Base-by-base conservation (phyloP, 2,113 vertebrate genomes). In the Eleginops maclovinus region DNA sequence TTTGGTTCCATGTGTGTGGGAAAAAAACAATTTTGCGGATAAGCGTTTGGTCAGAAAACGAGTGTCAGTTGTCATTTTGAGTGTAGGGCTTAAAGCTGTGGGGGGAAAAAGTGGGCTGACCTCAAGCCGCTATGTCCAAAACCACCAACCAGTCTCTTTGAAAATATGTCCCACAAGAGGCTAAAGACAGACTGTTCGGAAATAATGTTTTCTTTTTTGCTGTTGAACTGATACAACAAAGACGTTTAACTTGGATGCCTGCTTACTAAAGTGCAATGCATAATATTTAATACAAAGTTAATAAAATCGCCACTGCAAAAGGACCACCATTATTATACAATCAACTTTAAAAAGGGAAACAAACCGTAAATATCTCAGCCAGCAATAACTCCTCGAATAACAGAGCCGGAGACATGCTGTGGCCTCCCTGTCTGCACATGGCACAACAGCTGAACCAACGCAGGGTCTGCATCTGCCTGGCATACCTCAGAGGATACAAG, bases 361-460 rank as follows among this genome's bases (percentile, higher is more conserved):
- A 68, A 82, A 84, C 66, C 82, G 64, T 78, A 84, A 82, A 89
- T 75, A 56, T 59, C 41, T 87, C 44, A 1, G 36, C 61, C 60
- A 41, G 81, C 71, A 75, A 40, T 59, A 86, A 87, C 65, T 51
- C 59, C 71, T 85, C 60, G 68, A 68, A 64, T 85, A 87, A 89
- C 79, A 85, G 72, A 79, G 73, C 73, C n/a, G 6, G 55, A 89
- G 79, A 71, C 71, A 51, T 6, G 64, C 47, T 43, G 58, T 46
- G 53, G 43, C 72, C 74, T 80, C 76, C 63, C 71, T 9, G 81
- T 77, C 77, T 78, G 78, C 64, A 24, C 50, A 26, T 72, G 77
- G 50, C 49, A 44, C 61, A 74, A 83, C 89, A 89, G 87, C 87
- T 90, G 85, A 89, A 80, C 65, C 75, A 88, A 86, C 78, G 41